Base-by-base conservation (phyloP, 2,797 vertebrate genomes). In the Selene dorsalis region DNA sequence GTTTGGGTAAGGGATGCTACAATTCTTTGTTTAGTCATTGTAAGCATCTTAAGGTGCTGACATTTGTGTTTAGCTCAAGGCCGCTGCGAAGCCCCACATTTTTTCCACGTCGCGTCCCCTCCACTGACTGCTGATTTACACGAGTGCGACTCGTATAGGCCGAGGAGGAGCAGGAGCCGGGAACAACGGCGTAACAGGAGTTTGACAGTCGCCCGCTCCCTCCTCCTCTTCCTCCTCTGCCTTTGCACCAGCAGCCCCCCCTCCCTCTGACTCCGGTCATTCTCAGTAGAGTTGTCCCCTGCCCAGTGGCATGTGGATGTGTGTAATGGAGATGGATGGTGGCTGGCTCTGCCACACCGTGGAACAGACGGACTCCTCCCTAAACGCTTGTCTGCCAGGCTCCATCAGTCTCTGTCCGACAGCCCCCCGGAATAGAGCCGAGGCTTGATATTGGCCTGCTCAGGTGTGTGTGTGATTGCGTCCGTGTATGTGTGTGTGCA, bases 291-390 rank as follows among this genome's bases (percentile, higher is more conserved):
- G 79, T 82, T 88, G 92, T 93, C 87, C 85, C 79, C 91, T 89
- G 92, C 88, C 91, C 81, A 84, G 83, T 92, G 90, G 91, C 93
- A 93, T 93, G 88, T 92, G 91, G 91, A 94, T 89, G 87, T 87
- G 88, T 86, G 22, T 93, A 94, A 94, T 93, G 91, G 92, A 93
- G 93, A 95, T 92, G 89, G 92, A 94, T 95, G 93, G 88, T 72
- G 88, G 86, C 90, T 89, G 90, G 91, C 90, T 89, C 88, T 63
- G 86, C 86, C 83, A 84, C 87, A 65, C 89, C 18, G 78, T 67
- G 75, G 87, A 89, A 84, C 88, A 92, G 93, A 93, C 88, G 83
- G 83, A 86, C 91, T 92, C 92, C 90, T 94, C 93, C 93, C 92
- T 89, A 89, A 92, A 93, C 86, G 89, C 89, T 81, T 84, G 83